A percentile compares a stretch with the other conserved stretches of the same genome.
Conservation (phyloP, 2,888 invertebrate genomes). For the Leptinotarsa tumamoca region DNA sequence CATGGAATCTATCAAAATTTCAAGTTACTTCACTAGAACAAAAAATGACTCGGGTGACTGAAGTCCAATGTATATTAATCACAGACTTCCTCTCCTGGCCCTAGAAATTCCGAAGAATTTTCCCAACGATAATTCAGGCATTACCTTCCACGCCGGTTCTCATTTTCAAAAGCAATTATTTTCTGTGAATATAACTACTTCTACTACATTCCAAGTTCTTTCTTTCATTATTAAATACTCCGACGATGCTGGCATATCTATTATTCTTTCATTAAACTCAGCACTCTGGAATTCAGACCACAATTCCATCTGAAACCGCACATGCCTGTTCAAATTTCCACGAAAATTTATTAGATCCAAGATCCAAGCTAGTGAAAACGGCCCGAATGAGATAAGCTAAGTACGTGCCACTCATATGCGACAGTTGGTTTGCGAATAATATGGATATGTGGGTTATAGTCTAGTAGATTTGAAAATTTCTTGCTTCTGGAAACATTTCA, state of each 20-base stretch:
- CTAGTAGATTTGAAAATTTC: background rate
- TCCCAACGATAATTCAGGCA: background rate
- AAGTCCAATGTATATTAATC: too few relatives aligned
- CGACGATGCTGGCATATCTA: constrained; percentile 14
- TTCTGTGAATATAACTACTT: background rate
- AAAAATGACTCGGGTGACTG: too few relatives aligned
- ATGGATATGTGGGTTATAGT: constrained; percentile 2
- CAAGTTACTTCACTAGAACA: too few relatives aligned
- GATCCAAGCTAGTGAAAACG: constrained; percentile 17
- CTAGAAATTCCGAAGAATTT: background rate
- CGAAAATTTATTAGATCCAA: constrained; percentile 14
- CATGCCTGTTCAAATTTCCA: constrained; percentile 13
- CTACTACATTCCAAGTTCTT: constrained; percentile 16
- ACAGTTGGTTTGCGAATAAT: constrained; percentile 7
- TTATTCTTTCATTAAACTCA: constrained; percentile 17
- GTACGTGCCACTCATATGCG: constrained; percentile 19
- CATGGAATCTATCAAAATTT: too few relatives aligned
- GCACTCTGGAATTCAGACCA: constrained; percentile 10
- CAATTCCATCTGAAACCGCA: constrained; percentile 18
- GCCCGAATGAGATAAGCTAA: constrained; percentile 15
- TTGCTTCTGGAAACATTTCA: background rate
- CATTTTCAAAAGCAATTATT: background rate
- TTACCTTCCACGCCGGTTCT: background rate
- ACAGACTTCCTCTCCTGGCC: too few relatives aligned
- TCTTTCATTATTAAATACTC: constrained; percentile 18